Base-by-base conservation (phyloP, 2,888 invertebrate species). In the Macroteleia sp. region DNA sequence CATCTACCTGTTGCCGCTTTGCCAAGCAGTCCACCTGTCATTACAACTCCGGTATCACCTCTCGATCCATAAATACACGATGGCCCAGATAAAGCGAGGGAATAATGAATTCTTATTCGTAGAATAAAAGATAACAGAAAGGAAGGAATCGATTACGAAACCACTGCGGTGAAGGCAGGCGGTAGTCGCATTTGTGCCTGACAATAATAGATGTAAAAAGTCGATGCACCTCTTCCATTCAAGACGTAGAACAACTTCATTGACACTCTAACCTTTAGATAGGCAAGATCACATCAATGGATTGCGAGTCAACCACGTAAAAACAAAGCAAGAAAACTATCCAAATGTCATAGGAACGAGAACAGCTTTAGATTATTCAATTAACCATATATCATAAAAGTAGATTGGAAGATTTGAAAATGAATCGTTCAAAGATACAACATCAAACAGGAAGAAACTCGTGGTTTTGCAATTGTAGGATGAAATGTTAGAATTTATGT, bases 191-290 rank as follows among this genome's bases (percentile, higher is more conserved):
- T 67, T 74, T 52, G 36, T 10, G 56, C 48, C 76, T 70, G 76
- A 76, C 76, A 70, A 76, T 76, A 76, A 59, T 69, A 76, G 76
- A 76, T 70, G 57, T 64, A 76, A 76, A 76, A 76, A 67, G 75
- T 75, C 62, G 75, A 76, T 70, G 76, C 76, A 76, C 76, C 76
- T 76, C 64, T 59, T 69, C 66, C 64, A 64, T 67, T 67, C 67
- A 75, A 66, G 48, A 69, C 69, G 52, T 64, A 42, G 25, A 79
- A 79, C 78, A 79, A 74, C 74, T 79, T 79, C 70, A 79, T 79
- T 70, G 78, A 54, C 78, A 79, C 66, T 70, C 64, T 79, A 79
- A 79, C 78, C 78, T 79, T 79, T 75, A 64, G 74, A 64, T 64
- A 73, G 61, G 78, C 78, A 61, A 77, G 78, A 78, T 74, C 73